phyloP scores from a whole-genome alignment of 2,888 invertebrate genomes.

The Patella ulyssiponensis region DNA sequence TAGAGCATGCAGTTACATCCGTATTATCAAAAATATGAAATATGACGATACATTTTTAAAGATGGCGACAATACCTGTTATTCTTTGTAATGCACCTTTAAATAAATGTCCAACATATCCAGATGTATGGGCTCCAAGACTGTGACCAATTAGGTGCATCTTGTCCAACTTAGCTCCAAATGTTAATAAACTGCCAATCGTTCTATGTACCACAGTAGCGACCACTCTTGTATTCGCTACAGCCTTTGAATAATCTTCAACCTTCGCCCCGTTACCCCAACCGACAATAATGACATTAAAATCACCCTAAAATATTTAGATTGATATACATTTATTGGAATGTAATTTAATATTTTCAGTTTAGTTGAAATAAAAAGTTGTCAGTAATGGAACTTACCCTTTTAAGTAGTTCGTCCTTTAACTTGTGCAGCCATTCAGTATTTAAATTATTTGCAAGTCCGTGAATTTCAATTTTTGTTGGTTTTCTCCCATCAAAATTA shows the following conservation, averaged over 20 bases:
- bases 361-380: too few species aligned
- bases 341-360: too few species aligned
- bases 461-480: slow-evolving; percentile 91
- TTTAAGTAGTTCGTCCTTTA: slow-evolving; percentile 91
- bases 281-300: slow-evolving; percentile 56
- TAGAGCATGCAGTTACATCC: too few species aligned
- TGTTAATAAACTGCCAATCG: slow-evolving; percentile 44
- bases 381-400: slow-evolving; percentile 76
- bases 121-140: slow-evolving; percentile 61
- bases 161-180: slow-evolving; percentile 42
- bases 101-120: slow-evolving; percentile 53
- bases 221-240: slow-evolving; percentile 91
- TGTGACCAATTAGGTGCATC: slow-evolving; percentile 61
- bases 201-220: slow-evolving; percentile 83
- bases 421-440: slow-evolving; percentile 93
- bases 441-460: slow-evolving; percentile 90
- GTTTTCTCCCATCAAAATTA: slow-evolving; percentile 83
- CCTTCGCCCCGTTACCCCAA: slow-evolving; percentile 57
- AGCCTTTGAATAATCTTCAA: slow-evolving; percentile 83
- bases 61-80: slow-evolving; percentile 48
- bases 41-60: too few species aligned
- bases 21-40: too few species aligned
- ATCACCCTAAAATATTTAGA: slow-evolving; percentile 35
- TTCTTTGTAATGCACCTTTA: slow-evolving; percentile 48
- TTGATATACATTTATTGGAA: too few species aligned